These are phyloP conservation scores for Drosophila kanapiae DNA, from an alignment of 1,140 invertebrate species.

Conservation along the genomic window DNA sequence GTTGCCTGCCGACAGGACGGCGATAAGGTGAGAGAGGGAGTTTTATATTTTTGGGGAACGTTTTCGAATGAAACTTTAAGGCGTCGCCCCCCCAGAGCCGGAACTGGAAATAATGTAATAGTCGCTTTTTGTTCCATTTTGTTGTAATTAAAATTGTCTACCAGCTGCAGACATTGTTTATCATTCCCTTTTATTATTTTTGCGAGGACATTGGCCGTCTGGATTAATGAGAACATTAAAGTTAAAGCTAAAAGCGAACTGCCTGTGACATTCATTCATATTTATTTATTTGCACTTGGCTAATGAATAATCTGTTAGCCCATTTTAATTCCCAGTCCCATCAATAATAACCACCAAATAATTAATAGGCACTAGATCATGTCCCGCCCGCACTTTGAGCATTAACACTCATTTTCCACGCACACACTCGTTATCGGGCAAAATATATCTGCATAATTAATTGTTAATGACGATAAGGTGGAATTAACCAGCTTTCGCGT, in stretches of 20 bases:
- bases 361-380: conserved; percentile 37
- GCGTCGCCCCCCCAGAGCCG: conserved; percentile 21
- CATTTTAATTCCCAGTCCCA: neutral
- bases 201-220: conserved; percentile 43
- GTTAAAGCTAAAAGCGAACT: conserved; percentile 10
- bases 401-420: neutral
- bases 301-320: conserved; percentile 2
- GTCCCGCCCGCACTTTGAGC: conserved; percentile 17
- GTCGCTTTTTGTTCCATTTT: conserved; percentile 33
- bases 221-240: conserved; percentile 23
- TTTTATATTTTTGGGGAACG: conserved; percentile 9
- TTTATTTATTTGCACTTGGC: neutral
- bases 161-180: conserved; percentile 60
- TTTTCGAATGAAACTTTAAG: conserved; percentile 28
- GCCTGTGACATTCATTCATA: neutral
- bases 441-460: conserved; percentile 75
- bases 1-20: conserved; percentile 54
- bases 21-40: conserved; percentile 34
- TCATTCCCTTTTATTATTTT: conserved; percentile 38
- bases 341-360: conserved; percentile 2
- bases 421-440: conserved; percentile 7
- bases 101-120: conserved; percentile 30
- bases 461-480: conserved; percentile 72
- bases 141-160: conserved; percentile 76
- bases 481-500: conserved; percentile 55